Percentiles rank a stretch among this genome's conserved stretches.
Conservation (phyloP, 2,888 invertebrate species). For the Litoditis marina region DNA sequence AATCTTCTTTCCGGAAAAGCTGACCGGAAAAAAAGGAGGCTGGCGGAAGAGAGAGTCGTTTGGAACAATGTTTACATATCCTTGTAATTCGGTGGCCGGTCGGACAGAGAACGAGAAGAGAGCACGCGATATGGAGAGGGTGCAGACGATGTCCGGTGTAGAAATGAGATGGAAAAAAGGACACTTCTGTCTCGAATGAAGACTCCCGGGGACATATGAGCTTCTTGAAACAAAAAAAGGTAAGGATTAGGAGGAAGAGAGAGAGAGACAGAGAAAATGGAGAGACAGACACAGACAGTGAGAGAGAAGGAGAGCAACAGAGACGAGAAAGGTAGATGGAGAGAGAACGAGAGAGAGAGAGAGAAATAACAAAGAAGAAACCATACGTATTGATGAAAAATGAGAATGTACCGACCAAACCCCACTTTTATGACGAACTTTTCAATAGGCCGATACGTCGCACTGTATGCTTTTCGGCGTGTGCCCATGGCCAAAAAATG, state of each 20-base stretch:
- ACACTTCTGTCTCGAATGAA: background rate
- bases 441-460: too few relatives aligned
- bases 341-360: background rate
- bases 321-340: background rate
- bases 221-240: background rate
- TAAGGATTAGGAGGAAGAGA: background rate
- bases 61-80: constrained; percentile 2
- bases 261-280: background rate
- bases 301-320: background rate
- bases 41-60: too few relatives aligned
- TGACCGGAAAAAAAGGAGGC: too few relatives aligned
- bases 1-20: too few relatives aligned
- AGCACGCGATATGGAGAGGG: background rate
- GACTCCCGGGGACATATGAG: constrained; percentile 2
- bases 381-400: background rate
- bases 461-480: too few relatives aligned
- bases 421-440: background rate
- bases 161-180: background rate
- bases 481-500: too few relatives aligned
- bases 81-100: background rate
- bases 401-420: background rate
- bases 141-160: too few relatives aligned
- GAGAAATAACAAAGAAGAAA: background rate
- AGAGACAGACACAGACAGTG: background rate
- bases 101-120: background rate